These are phyloP conservation scores for Acleris holmiana DNA, from an alignment of 2,888 invertebrate species.

Conservation along the genomic window DNA sequence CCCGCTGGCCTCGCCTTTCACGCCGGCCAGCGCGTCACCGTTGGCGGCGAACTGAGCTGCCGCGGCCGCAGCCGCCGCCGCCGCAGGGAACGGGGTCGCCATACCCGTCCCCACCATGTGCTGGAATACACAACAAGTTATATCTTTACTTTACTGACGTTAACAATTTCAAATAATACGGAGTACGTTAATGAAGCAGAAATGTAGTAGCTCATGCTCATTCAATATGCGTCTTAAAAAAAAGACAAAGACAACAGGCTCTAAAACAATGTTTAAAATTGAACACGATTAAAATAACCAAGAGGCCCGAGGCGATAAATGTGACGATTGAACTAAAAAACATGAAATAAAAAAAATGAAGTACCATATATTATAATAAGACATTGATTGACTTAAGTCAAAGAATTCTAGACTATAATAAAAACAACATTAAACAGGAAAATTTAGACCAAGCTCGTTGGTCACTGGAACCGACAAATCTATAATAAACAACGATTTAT, in stretches of 20 bases:
- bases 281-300: background rate
- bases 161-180: too few relatives aligned
- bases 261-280: background rate
- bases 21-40: slow-evolving; percentile 82
- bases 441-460: slow-evolving; percentile 28
- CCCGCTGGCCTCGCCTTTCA: slow-evolving; percentile 75
- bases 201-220: background rate
- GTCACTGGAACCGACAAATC: slow-evolving; percentile 35
- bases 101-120: slow-evolving; percentile 97
- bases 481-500: slow-evolving; percentile 52
- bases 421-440: slow-evolving; percentile 27
- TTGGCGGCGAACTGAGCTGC: slow-evolving; percentile 85
- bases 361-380: slow-evolving; percentile 27
- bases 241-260: background rate
- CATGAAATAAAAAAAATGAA: slow-evolving; percentile 19
- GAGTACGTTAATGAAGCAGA: background rate
- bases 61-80: slow-evolving; percentile 86
- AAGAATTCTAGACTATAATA: slow-evolving; percentile 20
- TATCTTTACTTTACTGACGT: background rate
- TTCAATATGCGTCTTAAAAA: background rate
- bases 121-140: slow-evolving; percentile 82
- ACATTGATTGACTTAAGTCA: slow-evolving; percentile 26
- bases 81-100: slow-evolving; percentile 89
- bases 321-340: slow-evolving; percentile 13
- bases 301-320: slow-evolving; percentile 12